Percentiles rank a stretch among this genome's conserved stretches.
Evolutionary conservation across 2,113 vertebrate species (phyloP).

Genomic region (Scopus umbretta): DNA sequence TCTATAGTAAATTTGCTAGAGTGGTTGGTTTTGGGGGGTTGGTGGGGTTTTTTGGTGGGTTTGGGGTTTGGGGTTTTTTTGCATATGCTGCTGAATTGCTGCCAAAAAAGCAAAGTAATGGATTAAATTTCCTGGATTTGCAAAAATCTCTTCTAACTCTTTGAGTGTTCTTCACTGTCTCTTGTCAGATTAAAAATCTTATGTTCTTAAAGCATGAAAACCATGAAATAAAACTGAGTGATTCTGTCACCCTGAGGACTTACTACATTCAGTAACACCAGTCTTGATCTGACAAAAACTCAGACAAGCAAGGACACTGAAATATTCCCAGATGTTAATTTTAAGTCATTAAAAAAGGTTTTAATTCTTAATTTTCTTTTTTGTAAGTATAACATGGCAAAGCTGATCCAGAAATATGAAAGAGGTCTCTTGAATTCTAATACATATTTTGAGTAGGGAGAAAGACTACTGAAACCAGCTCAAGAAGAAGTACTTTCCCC

Average conservation of each 20-base stretch:
- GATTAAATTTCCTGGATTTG: constrained; percentile 24
- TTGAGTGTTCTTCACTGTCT: neutral
- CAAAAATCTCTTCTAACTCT: neutral
- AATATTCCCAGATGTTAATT: neutral
- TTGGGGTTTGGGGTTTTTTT: no score
- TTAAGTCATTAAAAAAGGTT: neutral
- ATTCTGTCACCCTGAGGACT: constrained; percentile 5
- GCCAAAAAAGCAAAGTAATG: neutral
- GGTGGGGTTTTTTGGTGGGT: no score
- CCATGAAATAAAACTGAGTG: constrained; percentile 1
- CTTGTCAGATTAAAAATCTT: constrained; percentile 35
- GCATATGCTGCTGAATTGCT: neutral
- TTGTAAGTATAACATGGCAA: neutral
- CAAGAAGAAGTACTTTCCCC: neutral
- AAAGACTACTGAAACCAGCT: neutral
- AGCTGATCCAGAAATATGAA: neutral
- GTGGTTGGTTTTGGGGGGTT: no score
- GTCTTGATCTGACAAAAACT: neutral
- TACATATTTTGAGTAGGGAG: neutral
- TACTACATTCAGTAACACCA: neutral
- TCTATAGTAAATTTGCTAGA: neutral
- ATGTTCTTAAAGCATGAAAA: constrained; percentile 16
- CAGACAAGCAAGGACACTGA: neutral
- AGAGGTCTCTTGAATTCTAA: neutral
- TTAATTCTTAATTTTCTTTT: neutral